Percentiles rank a stretch among this genome's conserved stretches.
These are phyloP conservation scores for Macroglossus sobrinus DNA, from an alignment of 2,113 vertebrate genomes.

Conservation along the genomic window DNA sequence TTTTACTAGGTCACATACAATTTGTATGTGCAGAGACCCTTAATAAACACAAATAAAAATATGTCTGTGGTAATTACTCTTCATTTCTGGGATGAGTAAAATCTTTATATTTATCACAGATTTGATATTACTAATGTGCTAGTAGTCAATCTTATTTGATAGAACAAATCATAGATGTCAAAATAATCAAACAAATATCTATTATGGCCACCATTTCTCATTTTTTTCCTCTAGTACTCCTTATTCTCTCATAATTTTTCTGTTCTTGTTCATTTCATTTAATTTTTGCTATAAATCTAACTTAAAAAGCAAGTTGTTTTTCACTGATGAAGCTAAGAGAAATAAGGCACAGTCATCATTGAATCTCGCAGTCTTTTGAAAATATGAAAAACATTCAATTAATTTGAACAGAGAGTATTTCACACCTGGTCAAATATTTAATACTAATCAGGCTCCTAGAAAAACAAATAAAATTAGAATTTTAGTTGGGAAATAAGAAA, in stretches of 20 bases:
- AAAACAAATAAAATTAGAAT: not conserved
- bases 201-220: not conserved
- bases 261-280: not conserved
- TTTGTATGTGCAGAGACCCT: not conserved
- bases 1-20: not conserved
- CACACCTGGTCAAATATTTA: not conserved
- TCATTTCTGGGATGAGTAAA: not conserved
- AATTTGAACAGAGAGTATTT: not conserved
- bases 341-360: not conserved
- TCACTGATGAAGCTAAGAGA: not conserved
- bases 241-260: not conserved
- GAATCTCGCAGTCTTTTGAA: not conserved
- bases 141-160: not conserved
- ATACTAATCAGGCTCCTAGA: not conserved
- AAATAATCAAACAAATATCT: not conserved
- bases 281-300: not conserved
- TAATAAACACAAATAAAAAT: constrained; percentile 27
- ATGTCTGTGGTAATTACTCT: not conserved
- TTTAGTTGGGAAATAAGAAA: not conserved
- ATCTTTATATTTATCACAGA: not conserved
- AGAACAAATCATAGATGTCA: not conserved
- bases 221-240: not conserved
- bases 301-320: not conserved
- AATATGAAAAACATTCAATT: constrained; percentile 2
- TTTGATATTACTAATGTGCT: not conserved